Conservation (phyloP, 2,888 invertebrate genomes). For the Mechanitis messenoides region DNA sequence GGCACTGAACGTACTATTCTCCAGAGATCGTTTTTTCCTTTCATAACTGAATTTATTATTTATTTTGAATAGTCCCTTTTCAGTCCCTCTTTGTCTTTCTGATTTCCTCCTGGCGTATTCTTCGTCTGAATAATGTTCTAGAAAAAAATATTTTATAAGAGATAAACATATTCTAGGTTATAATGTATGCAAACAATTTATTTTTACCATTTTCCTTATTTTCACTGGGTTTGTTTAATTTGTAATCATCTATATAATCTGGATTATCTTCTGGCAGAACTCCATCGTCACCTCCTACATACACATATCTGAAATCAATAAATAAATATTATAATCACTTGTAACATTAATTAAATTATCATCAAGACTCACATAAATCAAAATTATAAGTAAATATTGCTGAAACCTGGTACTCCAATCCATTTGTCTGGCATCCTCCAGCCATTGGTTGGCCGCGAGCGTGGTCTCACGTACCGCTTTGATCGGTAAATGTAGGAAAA, state of each 20-base stretch:
- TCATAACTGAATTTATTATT: constrained; percentile 31
- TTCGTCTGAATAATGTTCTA: constrained; percentile 28
- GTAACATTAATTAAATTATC: neutral
- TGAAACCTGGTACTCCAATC: constrained; percentile 67
- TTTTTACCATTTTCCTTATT: constrained; percentile 27
- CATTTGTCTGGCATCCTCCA: constrained; percentile 68
- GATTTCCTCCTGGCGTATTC: constrained; percentile 19
- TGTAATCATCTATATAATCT: constrained; percentile 42
- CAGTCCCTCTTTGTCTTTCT: constrained; percentile 13
- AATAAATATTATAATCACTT: no score
- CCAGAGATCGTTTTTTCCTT: constrained; percentile 41
- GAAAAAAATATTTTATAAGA: neutral
- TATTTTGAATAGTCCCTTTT: constrained; percentile 23
- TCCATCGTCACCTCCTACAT: constrained; percentile 62
- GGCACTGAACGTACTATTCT: constrained; percentile 37
- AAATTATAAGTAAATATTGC: neutral
- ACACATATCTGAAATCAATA: constrained; percentile 50
- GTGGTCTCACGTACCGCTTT: constrained; percentile 63
- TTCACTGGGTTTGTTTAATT: constrained; percentile 21
- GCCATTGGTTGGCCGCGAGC: constrained; percentile 72
- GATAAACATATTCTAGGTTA: no score
- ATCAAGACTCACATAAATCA: no score
- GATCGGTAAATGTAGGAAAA: constrained; percentile 78
- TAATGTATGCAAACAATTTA: no score
- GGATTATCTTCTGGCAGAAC: constrained; percentile 52